Evolutionary conservation across 1,140 invertebrate genomes (phyloP).

Genomic region (Drosophila nigromelanica): DNA sequence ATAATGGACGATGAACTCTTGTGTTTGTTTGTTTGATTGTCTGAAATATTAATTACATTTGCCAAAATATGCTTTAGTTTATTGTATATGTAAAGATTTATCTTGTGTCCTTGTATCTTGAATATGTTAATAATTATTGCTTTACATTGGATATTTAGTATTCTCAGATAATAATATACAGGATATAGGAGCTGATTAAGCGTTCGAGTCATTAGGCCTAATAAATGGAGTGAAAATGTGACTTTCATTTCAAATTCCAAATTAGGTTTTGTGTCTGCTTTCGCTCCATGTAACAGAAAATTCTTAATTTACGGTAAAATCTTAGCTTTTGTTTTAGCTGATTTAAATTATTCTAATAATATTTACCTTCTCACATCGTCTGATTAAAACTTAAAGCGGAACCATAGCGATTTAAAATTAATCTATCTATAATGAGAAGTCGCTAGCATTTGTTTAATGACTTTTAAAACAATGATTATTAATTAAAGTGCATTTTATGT

Average conservation of each 20-base stretch:
- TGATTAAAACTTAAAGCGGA: background rate
- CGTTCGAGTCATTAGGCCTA: too few relatives aligned
- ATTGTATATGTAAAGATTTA: background rate
- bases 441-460: constrained; percentile 34
- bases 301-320: too few relatives aligned
- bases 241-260: too few relatives aligned
- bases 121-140: too few relatives aligned
- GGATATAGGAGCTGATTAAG: too few relatives aligned
- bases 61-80: background rate
- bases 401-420: constrained; percentile 6
- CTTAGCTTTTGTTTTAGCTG: background rate
- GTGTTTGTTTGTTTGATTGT: constrained; percentile 4
- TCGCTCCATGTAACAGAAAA: too few relatives aligned
- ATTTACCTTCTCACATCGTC: background rate
- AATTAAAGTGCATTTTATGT: constrained; percentile 7
- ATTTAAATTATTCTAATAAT: background rate
- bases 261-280: too few relatives aligned
- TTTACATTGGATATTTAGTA: too few relatives aligned
- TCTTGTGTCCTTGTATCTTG: background rate
- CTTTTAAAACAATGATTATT: constrained; percentile 13
- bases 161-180: too few relatives aligned
- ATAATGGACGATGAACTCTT: constrained; percentile 10
- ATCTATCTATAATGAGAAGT: constrained; percentile 13
- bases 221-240: too few relatives aligned
- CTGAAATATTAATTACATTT: constrained; percentile 25